These are phyloP conservation scores for Terebella lapidaria DNA, from an alignment of 2,888 invertebrate species.

Conservation along the genomic window DNA sequence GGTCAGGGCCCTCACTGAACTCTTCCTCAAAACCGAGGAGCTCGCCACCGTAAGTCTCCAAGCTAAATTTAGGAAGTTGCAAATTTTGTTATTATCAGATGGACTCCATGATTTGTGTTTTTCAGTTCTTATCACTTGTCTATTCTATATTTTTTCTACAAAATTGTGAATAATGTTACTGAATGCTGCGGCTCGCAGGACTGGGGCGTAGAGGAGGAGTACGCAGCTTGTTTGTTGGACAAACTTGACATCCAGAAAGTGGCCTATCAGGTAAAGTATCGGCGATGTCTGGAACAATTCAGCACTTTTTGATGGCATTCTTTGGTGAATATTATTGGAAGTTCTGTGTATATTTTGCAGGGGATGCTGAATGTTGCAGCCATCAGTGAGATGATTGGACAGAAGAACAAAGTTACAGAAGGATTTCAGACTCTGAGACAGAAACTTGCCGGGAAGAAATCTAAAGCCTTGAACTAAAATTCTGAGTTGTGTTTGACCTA, in stretches of 20 bases:
- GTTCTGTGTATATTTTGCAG: slow-evolving; percentile 24
- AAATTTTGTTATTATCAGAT: no score
- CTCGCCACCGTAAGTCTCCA: slow-evolving; percentile 34
- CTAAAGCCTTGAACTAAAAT: no score
- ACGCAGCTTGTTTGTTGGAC: slow-evolving; percentile 38
- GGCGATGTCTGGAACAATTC: no score
- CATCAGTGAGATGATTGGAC: slow-evolving; percentile 35
- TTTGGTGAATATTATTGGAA: background rate
- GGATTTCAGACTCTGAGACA: slow-evolving; percentile 9
- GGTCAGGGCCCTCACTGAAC: slow-evolving; percentile 44
- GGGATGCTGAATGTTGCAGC: slow-evolving; percentile 43
- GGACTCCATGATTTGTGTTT: no score
- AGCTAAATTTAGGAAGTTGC: no score
- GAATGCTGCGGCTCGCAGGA: no score
- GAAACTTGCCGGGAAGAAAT: no score
- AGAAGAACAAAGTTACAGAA: slow-evolving; percentile 37
- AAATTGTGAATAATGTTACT: background rate
- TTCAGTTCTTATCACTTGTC: no score
- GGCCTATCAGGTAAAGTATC: slow-evolving; percentile 35
- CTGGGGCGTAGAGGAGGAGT: slow-evolving; percentile 37
- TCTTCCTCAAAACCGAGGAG: slow-evolving; percentile 46
- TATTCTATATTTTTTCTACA: background rate
- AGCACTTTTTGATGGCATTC: background rate
- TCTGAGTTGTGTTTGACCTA: no score
- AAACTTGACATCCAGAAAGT: slow-evolving; percentile 32